These are phyloP conservation scores for Passer domesticus DNA, from an alignment of 2,113 vertebrate genomes.

Conservation along the genomic window DNA sequence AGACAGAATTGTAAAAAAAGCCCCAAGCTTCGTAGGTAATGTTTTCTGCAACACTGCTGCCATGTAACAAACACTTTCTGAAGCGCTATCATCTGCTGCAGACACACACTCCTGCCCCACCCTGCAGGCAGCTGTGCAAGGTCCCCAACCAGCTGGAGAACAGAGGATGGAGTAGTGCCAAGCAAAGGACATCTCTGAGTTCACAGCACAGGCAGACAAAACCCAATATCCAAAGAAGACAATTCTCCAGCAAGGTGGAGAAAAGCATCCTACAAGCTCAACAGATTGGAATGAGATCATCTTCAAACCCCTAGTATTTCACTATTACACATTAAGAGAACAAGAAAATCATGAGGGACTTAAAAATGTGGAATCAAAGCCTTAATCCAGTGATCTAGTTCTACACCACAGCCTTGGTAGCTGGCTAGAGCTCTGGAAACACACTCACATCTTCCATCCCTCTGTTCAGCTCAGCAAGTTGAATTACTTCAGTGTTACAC, in stretches of 20 bases:
- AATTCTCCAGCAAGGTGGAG: neutral
- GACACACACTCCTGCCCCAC: neutral
- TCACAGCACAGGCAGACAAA: neutral
- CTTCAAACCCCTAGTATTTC: neutral
- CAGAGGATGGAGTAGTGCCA: neutral
- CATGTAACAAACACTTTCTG: neutral
- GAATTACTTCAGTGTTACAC: neutral
- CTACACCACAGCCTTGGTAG: accelerated
- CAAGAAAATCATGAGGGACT: neutral
- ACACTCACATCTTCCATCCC: neutral
- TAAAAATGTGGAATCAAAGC: neutral
- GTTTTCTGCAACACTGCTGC: neutral
- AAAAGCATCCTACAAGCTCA: neutral
- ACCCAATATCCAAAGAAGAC: neutral
- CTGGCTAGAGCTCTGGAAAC: neutral
- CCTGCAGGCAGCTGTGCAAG: neutral
- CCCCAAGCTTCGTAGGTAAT: neutral
- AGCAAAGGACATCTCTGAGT: neutral
- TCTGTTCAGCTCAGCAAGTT: neutral
- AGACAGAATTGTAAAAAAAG: neutral
- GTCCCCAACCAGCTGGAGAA: neutral
- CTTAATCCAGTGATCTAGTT: neutral
- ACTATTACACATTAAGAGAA: neutral
- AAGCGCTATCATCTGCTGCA: neutral
- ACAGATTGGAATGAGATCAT: neutral